Evolutionary conservation across 2,888 invertebrate genomes (phyloP).

Genomic region (Aphodius sticticus): DNA sequence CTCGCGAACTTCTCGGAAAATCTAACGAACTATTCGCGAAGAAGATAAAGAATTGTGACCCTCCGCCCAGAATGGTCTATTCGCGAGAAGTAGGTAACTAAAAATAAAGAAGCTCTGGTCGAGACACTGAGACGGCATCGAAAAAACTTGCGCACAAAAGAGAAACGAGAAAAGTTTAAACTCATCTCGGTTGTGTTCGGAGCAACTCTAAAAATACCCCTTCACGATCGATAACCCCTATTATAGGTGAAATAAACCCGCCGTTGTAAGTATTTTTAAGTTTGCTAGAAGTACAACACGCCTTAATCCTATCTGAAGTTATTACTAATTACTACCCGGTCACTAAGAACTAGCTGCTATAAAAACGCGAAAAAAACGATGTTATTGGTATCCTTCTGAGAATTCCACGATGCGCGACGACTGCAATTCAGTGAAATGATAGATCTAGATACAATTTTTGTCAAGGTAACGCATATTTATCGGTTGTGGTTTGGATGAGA

Average conservation of each 20-base stretch:
- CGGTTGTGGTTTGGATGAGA: background rate
- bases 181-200: background rate
- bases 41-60: background rate
- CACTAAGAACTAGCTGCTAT: background rate
- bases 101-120: background rate
- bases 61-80: background rate
- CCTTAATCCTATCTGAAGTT: background rate
- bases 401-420: background rate
- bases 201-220: background rate
- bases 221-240: background rate
- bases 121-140: background rate
- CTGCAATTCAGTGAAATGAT: background rate
- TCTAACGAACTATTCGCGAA: background rate
- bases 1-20: background rate
- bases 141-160: background rate
- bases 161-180: background rate
- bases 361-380: too few relatives aligned
- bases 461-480: background rate
- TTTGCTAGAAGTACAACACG: background rate
- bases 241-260: background rate
- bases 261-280: background rate
- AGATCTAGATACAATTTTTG: background rate
- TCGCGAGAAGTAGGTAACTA: conserved; percentile 4
- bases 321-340: background rate
- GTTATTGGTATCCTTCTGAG: background rate